Conservation (phyloP, 2,797 vertebrate species). For the Protonibea diacanthus region DNA sequence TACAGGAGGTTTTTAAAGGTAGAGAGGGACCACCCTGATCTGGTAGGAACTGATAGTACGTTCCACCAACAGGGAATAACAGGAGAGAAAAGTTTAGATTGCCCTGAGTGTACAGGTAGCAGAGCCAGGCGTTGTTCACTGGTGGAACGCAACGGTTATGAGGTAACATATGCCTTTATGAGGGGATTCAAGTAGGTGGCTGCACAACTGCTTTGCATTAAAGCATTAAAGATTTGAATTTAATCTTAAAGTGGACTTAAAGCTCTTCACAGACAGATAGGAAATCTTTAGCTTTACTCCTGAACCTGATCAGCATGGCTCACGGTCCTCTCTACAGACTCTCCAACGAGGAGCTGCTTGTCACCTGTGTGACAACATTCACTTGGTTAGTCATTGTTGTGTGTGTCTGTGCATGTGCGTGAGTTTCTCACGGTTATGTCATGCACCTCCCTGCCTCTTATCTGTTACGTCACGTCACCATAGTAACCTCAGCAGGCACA, state of each 20-base stretch:
- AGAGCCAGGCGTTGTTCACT: too few species aligned
- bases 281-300: neutral
- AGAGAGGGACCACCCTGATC: too few species aligned
- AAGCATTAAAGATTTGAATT: too few species aligned
- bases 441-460: slow-evolving; percentile 25
- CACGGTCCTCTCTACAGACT: neutral
- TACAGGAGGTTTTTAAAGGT: too few species aligned
- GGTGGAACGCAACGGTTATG: too few species aligned
- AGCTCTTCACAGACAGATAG: neutral
- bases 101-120: too few species aligned
- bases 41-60: too few species aligned
- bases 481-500: slow-evolving; percentile 46
- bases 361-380: slow-evolving; percentile 31
- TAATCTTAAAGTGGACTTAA: neutral
- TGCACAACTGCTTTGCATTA: too few species aligned
- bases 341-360: neutral
- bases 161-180: too few species aligned
- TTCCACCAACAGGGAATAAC: too few species aligned
- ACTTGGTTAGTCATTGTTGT: slow-evolving; percentile 20
- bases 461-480: slow-evolving; percentile 59
- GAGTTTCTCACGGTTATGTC: slow-evolving; percentile 58
- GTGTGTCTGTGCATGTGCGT: slow-evolving; percentile 21
- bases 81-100: too few species aligned
- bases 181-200: too few species aligned
- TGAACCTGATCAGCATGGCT: neutral